Conservation (phyloP, 2,888 invertebrate genomes). For the Xestia xanthographa region DNA sequence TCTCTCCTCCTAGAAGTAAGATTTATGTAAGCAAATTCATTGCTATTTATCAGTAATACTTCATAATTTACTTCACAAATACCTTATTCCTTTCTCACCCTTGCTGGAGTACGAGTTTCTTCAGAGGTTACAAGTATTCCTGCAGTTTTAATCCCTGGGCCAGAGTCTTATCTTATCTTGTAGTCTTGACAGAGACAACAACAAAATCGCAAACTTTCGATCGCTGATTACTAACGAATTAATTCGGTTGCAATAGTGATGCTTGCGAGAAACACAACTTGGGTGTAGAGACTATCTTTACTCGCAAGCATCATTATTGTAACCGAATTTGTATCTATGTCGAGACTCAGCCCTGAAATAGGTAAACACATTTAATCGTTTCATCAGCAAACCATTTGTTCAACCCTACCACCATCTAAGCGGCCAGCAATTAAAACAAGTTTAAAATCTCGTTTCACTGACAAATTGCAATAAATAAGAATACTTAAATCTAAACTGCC, state of each 20-base stretch:
- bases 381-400: neutral
- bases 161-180: too few relatives aligned
- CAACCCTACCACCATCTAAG: slow-evolving; percentile 68
- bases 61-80: neutral
- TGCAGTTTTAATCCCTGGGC: too few relatives aligned
- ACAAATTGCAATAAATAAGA: slow-evolving; percentile 82
- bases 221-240: too few relatives aligned
- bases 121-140: neutral
- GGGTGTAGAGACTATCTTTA: too few relatives aligned
- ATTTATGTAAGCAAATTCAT: neutral
- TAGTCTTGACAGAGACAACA: too few relatives aligned
- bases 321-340: too few relatives aligned
- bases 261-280: too few relatives aligned
- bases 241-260: too few relatives aligned
- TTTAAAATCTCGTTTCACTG: slow-evolving; percentile 80
- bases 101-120: neutral
- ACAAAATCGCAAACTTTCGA: too few relatives aligned
- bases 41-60: neutral
- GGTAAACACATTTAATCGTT: neutral
- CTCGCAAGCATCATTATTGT: too few relatives aligned
- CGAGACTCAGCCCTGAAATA: neutral
- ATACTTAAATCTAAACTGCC: slow-evolving; percentile 76
- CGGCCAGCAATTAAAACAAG: slow-evolving; percentile 78
- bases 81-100: neutral
- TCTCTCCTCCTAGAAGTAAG: neutral